A percentile compares a stretch with the other conserved stretches of the same genome.
Evolutionary conservation across 2,113 vertebrate genomes (phyloP).

Genomic region (Scophthalmus maximus): DNA sequence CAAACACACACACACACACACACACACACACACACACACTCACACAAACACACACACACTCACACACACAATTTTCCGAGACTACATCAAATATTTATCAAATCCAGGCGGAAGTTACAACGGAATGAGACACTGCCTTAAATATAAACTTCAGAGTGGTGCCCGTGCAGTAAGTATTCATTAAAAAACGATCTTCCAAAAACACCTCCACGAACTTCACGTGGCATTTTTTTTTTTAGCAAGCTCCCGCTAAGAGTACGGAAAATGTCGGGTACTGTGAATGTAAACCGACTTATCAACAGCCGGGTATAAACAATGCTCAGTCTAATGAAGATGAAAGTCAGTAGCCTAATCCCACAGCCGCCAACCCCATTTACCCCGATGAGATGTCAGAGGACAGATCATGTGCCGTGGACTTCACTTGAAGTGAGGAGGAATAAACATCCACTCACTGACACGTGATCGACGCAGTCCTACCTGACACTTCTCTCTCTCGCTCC

Average conservation of each 20-base stretch:
- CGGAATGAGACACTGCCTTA: conserved; percentile 47
- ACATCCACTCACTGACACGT: conserved; percentile 57
- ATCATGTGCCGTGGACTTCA: background rate
- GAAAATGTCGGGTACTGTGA: conserved; percentile 24
- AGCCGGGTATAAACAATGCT: background rate
- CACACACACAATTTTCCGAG: conserved; percentile 14
- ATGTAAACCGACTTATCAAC: conserved; percentile 27
- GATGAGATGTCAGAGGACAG: background rate
- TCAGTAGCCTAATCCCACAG: too few species aligned
- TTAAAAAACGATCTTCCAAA: conserved; percentile 14
- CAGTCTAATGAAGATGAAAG: background rate
- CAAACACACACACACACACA: conserved; percentile 33
- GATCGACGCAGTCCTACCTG: conserved; percentile 18
- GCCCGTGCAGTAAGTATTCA: conserved; percentile 21
- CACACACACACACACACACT: conserved; percentile 15
- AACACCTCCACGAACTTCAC: conserved; percentile 21
- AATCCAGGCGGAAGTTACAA: conserved; percentile 60
- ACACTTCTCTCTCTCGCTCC: conserved; percentile 6
- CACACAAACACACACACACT: conserved; percentile 1
- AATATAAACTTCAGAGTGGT: conserved; percentile 15
- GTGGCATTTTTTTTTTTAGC: conserved; percentile 19
- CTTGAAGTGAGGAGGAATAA: conserved; percentile 24
- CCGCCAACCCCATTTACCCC: too few species aligned
- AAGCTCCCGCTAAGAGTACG: conserved; percentile 12
- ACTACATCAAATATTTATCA: conserved; percentile 76